phyloP scores from a whole-genome alignment of 2,888 invertebrate genomes.

The Microchrysa polita region DNA sequence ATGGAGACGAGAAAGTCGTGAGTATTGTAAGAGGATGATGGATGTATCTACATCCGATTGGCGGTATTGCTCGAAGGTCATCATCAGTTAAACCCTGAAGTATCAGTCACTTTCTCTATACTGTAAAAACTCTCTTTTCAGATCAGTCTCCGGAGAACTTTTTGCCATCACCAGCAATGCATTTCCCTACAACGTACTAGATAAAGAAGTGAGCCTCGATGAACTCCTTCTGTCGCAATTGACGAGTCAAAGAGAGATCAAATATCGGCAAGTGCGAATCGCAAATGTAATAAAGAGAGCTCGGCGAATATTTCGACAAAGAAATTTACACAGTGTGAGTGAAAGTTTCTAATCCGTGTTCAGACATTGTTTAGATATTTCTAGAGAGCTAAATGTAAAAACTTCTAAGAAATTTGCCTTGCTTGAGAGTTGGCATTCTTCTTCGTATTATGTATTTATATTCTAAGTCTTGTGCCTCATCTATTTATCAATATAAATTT shows the following conservation, averaged over 20 bases:
- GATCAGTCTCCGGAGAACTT: slow-evolving; percentile 20
- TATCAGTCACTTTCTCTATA: too few species aligned
- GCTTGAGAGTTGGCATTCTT: too few species aligned
- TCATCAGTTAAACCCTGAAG: too few species aligned
- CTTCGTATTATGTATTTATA: too few species aligned
- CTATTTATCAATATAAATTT: too few species aligned
- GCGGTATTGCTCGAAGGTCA: too few species aligned
- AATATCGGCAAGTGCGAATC: neutral
- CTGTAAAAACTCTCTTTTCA: slow-evolving; percentile 10
- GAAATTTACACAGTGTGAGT: neutral
- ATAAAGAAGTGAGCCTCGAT: neutral
- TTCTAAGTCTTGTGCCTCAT: too few species aligned
- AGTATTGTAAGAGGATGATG: slow-evolving; percentile 38
- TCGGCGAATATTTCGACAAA: neutral
- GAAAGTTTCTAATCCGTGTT: too few species aligned
- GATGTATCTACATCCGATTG: too few species aligned
- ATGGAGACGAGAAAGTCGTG: slow-evolving; percentile 56
- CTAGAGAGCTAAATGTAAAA: too few species aligned
- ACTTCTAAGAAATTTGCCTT: too few species aligned
- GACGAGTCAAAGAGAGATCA: neutral
- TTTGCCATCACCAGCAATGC: slow-evolving; percentile 30
- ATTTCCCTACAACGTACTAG: slow-evolving; percentile 19
- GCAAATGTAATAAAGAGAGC: slow-evolving; percentile 20
- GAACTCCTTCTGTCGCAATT: neutral
- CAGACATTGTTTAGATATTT: too few species aligned